Base-by-base conservation (phyloP, 2,113 vertebrate species). In the Casuarius casuarius region DNA sequence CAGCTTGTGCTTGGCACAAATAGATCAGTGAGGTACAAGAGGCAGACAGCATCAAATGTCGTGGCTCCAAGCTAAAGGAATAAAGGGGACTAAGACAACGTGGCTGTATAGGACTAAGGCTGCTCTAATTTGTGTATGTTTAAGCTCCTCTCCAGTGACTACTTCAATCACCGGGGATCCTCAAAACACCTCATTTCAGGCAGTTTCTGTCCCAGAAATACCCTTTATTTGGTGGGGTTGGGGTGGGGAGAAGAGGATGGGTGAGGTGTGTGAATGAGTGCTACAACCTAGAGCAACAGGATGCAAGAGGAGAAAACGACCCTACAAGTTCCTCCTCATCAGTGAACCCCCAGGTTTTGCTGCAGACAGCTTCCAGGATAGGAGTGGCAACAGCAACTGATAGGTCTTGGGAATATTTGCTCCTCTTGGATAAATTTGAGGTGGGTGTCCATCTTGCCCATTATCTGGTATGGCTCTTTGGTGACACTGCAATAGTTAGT, bases 1-100 rank as follows among this genome's bases (percentile, higher is more conserved):
- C 63, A 89, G 82, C n/a, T 87, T 84, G 72, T 22, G 82, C 68
- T 92, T 71, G 38, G 73, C 35, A 86, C 31, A 80, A 72, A 77
- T 2, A 71, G 19, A 0, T 0, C 21, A 63, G 19, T 10, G 9
- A 90, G 28, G 23, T 28, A n/a, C 7, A 58, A 86, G 51, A 61
- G 38, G 38, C 38, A 52, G 68, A 63, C 25, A 52, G 25, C n/a
- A 91, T 92, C 65, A 84, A 68, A 75, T 38, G 14, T 59, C 46
- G 19, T 56, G 31, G 19, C 44, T 95, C 58, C 18, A 61, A 48
- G 17, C 2, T 29, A 49, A 61, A 84, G 65, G 17, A 74, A 67
- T 23, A 56, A 87, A 75, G 8, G 33, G 14, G 7, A 52, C 46
- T 81, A 63, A 94, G 83, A 84, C 56, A 70, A 87, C 9, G 5